Conservation (phyloP, 2,113 vertebrate genomes). For the Siniperca chuatsi region DNA sequence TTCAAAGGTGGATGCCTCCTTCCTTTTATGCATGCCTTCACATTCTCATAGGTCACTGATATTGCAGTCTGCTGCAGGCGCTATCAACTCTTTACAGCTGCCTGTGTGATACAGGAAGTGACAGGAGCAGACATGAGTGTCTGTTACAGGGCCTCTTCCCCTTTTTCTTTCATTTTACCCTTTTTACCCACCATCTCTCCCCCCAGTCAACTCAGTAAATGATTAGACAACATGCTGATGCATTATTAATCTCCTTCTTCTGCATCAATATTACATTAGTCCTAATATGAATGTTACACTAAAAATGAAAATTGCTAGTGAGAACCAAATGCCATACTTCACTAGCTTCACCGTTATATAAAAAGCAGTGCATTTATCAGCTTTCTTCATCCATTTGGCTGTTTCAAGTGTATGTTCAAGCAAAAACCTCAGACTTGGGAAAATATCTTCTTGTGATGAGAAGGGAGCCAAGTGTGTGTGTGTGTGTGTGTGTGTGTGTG, state of each 20-base stretch:
- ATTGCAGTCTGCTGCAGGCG: constrained; percentile 42
- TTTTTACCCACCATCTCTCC: constrained; percentile 25
- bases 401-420: background rate
- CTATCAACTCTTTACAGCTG: constrained; percentile 35
- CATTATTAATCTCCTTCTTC: constrained; percentile 74
- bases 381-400: constrained; percentile 13
- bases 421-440: constrained; percentile 29
- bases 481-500: constrained; percentile 15
- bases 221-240: constrained; percentile 73
- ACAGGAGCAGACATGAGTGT: constrained; percentile 50
- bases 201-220: constrained; percentile 53
- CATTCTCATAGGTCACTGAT: constrained; percentile 47
- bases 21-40: constrained; percentile 34
- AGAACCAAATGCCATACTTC: constrained; percentile 36
- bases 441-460: constrained; percentile 36
- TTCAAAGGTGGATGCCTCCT: constrained; percentile 13
- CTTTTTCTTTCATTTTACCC: constrained; percentile 26
- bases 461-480: constrained; percentile 19
- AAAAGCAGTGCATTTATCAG: constrained; percentile 31
- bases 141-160: constrained; percentile 21
- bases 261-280: constrained; percentile 75
- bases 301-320: constrained; percentile 54
- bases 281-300: constrained; percentile 65
- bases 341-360: background rate
- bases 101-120: constrained; percentile 60